Conservation (phyloP, 2,113 vertebrate species). For the Peromyscus polionotus region DNA sequence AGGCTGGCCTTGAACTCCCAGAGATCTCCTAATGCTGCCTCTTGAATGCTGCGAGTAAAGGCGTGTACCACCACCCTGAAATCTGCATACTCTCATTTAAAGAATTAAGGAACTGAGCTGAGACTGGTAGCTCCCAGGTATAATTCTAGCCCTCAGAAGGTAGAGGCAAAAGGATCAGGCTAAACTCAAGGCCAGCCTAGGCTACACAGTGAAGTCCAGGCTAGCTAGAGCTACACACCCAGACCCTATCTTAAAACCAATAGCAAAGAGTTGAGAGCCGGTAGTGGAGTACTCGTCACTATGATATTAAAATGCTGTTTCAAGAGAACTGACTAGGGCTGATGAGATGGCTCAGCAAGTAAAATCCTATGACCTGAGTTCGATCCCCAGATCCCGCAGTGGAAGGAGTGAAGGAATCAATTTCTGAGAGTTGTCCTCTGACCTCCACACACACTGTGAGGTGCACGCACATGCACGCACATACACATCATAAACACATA, state of each 20-base stretch:
- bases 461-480: background rate
- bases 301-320: background rate
- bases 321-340: background rate
- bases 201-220: background rate
- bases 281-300: background rate
- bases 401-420: too few relatives aligned
- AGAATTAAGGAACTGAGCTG: background rate
- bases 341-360: background rate
- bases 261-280: background rate
- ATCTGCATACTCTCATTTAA: constrained; percentile 22
- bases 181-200: background rate
- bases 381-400: too few relatives aligned
- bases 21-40: background rate
- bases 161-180: background rate
- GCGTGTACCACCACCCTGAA: background rate
- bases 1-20: background rate
- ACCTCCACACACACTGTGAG: background rate
- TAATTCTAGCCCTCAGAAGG: background rate
- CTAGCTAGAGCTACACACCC: background rate
- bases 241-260: background rate
- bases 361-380: background rate
- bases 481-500: background rate
- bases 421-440: background rate
- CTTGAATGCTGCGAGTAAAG: background rate
- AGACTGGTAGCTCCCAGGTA: background rate